Base-by-base conservation (phyloP, 2,888 invertebrate genomes). In the Machimus rusticus region DNA sequence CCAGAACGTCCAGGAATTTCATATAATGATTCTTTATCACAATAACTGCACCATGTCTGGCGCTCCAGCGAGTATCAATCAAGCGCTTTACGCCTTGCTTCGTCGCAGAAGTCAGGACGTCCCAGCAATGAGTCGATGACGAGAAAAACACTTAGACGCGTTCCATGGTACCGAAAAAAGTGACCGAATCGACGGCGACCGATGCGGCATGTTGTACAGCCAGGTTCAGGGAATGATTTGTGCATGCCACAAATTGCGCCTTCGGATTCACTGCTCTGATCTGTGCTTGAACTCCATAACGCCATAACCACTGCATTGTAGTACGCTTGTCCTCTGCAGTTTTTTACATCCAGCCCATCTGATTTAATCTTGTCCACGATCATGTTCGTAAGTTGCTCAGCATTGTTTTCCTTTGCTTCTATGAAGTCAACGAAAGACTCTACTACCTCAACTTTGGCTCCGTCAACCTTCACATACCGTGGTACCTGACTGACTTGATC, bases 71-170 rank as follows among this genome's bases (percentile, higher is more conserved):
- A 31, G 31, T 31, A 31, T 31, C 31, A 31, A 31, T 31, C 31
- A 31, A 31, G 31, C 31, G 31, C 77, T 87, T 87, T 34, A 85
- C 85, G 85, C 85, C 85, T 88, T 87, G 87, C 74, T 87, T 87
- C 86, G 86, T 86, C 78, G 66, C 74, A 57, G 88, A 28, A 57
- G 86, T 87, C 86, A 86, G 81, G 86, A 79, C 81, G 57, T 86
- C 81, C 81, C 39, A 88, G 23, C 88, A 79, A 79, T 88, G 74
- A 86, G 87, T 88, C 79, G 86, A 88, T 82, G 37, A 82, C 46
- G 88, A 81, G 76, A 86, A 31, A 88, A 81, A 79, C 79, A 19
- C 37, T 51, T 51, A 79, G 79, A 23, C 79, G 81, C 46, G 43
- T 79, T 86, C 86, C 79, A 88, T 79, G 51, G 86, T 88, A 43